These are phyloP conservation scores for Metellina segmentata DNA, from an alignment of 2,888 invertebrate species.

Conservation along the genomic window DNA sequence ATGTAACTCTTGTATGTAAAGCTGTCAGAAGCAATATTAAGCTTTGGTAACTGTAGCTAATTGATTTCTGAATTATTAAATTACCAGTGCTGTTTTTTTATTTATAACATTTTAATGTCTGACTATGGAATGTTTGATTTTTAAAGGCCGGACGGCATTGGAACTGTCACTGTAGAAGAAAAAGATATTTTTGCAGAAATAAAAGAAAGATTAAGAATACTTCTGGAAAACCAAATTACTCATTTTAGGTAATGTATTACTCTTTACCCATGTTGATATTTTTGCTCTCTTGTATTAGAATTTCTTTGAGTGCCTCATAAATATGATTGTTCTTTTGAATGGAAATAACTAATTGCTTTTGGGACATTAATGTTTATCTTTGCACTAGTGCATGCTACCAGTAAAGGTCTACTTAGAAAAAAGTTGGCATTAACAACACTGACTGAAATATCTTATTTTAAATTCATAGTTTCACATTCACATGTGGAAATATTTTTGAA, in stretches of 20 bases:
- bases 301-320: background rate
- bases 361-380: too few species aligned
- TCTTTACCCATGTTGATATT: background rate
- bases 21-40: too few species aligned
- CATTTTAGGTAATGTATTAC: conserved; percentile 90
- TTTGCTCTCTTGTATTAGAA: background rate
- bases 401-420: too few species aligned
- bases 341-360: background rate
- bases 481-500: too few species aligned
- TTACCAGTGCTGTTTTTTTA: too few species aligned
- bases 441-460: too few species aligned
- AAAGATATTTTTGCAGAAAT: conserved; percentile 98
- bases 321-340: background rate
- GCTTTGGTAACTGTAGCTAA: background rate
- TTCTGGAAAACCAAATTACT: conserved; percentile 98
- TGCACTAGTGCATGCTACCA: too few species aligned
- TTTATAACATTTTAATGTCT: background rate
- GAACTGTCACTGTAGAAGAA: conserved; percentile 98
- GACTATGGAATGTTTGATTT: background rate
- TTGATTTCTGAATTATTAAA: background rate
- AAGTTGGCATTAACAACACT: too few species aligned
- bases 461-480: too few species aligned
- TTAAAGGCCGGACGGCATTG: conserved; percentile 96
- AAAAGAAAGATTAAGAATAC: conserved; percentile 94
- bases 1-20: too few species aligned